Evolutionary conservation across 1,140 invertebrate genomes (phyloP).

Genomic region (Palaemon carinicauda): DNA sequence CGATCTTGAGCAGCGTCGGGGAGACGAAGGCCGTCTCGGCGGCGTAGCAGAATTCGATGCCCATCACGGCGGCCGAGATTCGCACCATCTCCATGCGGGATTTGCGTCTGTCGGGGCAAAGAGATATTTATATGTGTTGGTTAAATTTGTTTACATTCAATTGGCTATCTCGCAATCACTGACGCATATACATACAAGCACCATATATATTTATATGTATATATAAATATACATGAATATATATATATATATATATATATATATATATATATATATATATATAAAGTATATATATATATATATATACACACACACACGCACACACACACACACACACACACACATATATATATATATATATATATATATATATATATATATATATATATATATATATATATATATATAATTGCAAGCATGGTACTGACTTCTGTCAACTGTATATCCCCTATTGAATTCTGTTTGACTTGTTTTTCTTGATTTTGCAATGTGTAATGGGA

Average conservation of each 20-base stretch:
- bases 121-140: too few relatives aligned
- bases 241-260: slow-evolving; percentile 2
- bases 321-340: not conserved
- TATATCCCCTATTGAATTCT: too few relatives aligned
- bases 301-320: not conserved
- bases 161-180: too few relatives aligned
- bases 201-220: not conserved
- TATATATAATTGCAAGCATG: too few relatives aligned
- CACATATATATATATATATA: not conserved
- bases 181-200: too few relatives aligned
- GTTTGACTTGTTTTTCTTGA: too few relatives aligned
- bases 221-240: not conserved
- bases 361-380: not conserved
- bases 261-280: not conserved
- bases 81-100: slow-evolving; percentile 82
- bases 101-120: slow-evolving; percentile 73
- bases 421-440: too few relatives aligned
- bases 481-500: too few relatives aligned
- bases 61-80: slow-evolving; percentile 93
- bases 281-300: not conserved
- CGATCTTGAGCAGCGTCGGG: slow-evolving; percentile 91
- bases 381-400: not conserved
- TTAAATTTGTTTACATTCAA: too few relatives aligned
- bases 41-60: slow-evolving; percentile 96
- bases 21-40: slow-evolving; percentile 97